Base-by-base conservation (phyloP, 1,140 invertebrate genomes). In the Aporrectodea caliginosa region DNA sequence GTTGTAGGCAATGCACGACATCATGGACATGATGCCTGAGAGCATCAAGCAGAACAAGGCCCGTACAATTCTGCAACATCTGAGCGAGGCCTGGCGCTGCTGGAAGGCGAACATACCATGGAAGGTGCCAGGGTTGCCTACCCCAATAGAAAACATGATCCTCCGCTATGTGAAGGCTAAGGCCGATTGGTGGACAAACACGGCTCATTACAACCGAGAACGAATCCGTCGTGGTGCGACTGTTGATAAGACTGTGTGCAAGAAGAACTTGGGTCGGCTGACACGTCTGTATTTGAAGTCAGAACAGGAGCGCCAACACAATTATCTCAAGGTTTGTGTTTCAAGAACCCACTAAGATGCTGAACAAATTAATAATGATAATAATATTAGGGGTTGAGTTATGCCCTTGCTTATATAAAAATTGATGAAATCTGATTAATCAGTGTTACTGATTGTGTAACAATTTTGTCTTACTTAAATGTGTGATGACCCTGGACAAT, bases 21-120 rank as follows among this genome's bases (percentile, higher is more conserved):
- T 99, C 85, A 92, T 99, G 0, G 98, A 99, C 86, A 99, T 99
- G 98, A 99, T 99, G 98, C 98, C 98, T 0, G 98, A 99, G 90
- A 98, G 98, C 81, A 99, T 99, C 84, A 99, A 99, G 85, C 97
- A 99, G 86, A 99, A 99, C 88, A 99, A 99, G 88, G 98, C 98
- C 0, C 91, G 97, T 82, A 99, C 98, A 0, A 99, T 99, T 84
- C 89, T 99, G 82, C 98, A 99, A 86, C 98, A 99, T 92, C 90
- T 99, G 35, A 98, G 95, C 79, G 98, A 99, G 90, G 98, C 98
- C 0, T 99, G 98, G 98, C 89, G 98, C 79, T 99, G 97, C 88
- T 99, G 98, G 98, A 99, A 99, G 87, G 98, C 98, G 0, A 99
- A 99, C 89, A 99, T 99, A 85, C 98, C 98, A 0, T 99, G 98